Evolutionary conservation across 2,888 invertebrate genomes (phyloP), one percentile per base, ranked within the genome.

Genomic region (Achlya flavicornis): DNA sequence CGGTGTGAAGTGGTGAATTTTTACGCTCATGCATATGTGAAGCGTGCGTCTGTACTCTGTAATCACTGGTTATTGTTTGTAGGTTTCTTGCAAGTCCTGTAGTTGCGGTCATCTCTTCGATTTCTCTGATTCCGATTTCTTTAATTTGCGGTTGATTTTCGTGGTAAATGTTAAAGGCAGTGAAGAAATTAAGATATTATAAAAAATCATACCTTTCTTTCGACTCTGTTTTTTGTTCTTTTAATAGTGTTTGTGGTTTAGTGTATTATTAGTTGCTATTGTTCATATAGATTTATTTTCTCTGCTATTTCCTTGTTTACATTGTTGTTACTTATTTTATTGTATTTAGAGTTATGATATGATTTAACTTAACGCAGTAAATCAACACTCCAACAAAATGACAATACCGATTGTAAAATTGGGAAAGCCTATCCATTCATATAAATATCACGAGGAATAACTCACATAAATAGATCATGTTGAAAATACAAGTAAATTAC

Each of bases 401-500:
- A 53, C 53, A 53, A 53, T 53, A 53, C 10, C 53, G 19, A 53
- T 19, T 53, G n/a, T n/a, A n/a, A 19, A 14, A 53, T 48, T 48
- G 48, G 48, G 48, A 16, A 48, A 48, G 16, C 48, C 48, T 48
- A 48, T 48, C 48, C 48, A 48, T 48, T 48, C 48, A 19, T 53
- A 53, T 53, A 53, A 53, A 53, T 53, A 53, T 53, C 14, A 46
- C n/a, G 19, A n/a, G 19, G 8, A 53, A 53, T 53, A 53, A 53
- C 53, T 53, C 53, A 53, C 53, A 53, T 6, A 53, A 53, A 53
- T 53, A 53, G 53, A 53, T 53, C 53, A 19, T 16, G 53, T 53
- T 77, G 77, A 77, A 78, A 77, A 71, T 72, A 78, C 75, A 73
- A 78, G 78, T 77, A 78, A 76, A 78, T 77, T 78, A 77, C 53